A percentile compares a stretch with the other conserved stretches of the same genome.
These are phyloP conservation scores for Coenonympha arcania DNA, from an alignment of 2,888 invertebrate genomes.

Conservation along the genomic window DNA sequence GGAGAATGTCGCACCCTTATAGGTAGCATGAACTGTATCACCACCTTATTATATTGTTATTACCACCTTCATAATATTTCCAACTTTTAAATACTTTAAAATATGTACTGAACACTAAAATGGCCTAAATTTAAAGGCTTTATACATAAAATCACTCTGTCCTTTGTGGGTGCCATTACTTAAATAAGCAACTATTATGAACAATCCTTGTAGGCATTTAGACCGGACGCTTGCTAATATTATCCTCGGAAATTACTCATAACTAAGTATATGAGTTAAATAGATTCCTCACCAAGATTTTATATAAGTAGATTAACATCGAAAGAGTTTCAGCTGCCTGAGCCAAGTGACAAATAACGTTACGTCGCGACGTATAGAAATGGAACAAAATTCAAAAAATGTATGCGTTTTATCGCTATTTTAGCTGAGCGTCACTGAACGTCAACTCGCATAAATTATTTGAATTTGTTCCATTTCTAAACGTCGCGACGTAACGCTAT, in stretches of 20 bases:
- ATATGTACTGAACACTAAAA: not conserved
- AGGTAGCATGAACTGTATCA: conserved; percentile 6
- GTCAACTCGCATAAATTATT: too few relatives aligned
- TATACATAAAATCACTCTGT: not conserved
- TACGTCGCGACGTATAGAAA: too few relatives aligned
- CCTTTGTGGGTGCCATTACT: not conserved
- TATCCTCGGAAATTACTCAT: not conserved
- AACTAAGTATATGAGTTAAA: too few relatives aligned
- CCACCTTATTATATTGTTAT: too few relatives aligned
- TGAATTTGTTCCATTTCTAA: too few relatives aligned
- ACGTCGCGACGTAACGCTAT: too few relatives aligned
- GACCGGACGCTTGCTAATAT: not conserved
- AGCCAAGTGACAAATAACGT: too few relatives aligned
- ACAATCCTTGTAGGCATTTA: too few relatives aligned
- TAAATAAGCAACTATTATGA: not conserved
- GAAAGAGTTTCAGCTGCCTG: not conserved
- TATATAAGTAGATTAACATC: not conserved
- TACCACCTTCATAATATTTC: conserved; percentile 6
- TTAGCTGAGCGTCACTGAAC: too few relatives aligned
- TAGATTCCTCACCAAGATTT: not conserved
- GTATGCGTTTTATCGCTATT: too few relatives aligned
- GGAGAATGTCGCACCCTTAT: conserved; percentile 4
- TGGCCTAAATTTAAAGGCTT: conserved; percentile 15
- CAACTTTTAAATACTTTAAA: conserved; percentile 3
- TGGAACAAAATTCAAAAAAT: too few relatives aligned